Evolutionary conservation across 2,888 invertebrate genomes (phyloP).

Genomic region (Tetanocera ferruginea): DNA sequence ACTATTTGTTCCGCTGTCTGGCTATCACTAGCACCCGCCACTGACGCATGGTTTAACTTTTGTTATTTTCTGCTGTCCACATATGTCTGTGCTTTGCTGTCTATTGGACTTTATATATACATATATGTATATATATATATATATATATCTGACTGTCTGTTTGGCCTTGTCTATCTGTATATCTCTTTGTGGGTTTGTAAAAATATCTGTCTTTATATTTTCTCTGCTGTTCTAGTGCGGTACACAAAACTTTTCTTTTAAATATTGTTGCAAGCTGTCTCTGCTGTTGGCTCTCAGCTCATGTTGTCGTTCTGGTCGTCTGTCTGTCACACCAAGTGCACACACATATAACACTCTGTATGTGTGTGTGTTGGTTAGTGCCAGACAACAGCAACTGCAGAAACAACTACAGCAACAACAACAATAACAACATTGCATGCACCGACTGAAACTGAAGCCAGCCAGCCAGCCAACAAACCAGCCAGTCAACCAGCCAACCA

Average conservation of each 20-base stretch:
- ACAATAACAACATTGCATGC: constrained; percentile 32
- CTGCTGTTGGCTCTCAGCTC: not conserved
- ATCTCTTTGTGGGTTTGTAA: not conserved
- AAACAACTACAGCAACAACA: constrained; percentile 34
- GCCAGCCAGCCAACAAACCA: constrained; percentile 19
- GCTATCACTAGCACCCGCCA: not conserved
- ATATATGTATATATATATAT: not conserved
- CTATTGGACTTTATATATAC: not conserved
- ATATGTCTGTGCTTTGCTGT: not conserved
- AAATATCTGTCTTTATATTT: not conserved
- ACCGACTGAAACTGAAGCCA: constrained; percentile 19
- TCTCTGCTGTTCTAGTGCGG: constrained; percentile 7
- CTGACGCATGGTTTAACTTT: not conserved
- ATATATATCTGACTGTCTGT: not conserved
- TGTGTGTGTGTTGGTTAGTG: constrained; percentile 39
- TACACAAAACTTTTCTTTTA: not conserved
- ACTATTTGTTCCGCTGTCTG: constrained; percentile 7
- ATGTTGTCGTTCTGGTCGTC: not conserved
- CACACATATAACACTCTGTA: not conserved
- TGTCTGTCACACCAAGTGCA: not conserved
- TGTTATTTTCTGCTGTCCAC: not conserved
- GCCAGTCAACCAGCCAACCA: not conserved
- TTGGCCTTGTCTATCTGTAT: not conserved
- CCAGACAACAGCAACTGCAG: constrained; percentile 42
- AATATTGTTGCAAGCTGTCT: constrained; percentile 2